phyloP scores from a whole-genome alignment of 2,888 invertebrate species.

The Artemia sp. region DNA sequence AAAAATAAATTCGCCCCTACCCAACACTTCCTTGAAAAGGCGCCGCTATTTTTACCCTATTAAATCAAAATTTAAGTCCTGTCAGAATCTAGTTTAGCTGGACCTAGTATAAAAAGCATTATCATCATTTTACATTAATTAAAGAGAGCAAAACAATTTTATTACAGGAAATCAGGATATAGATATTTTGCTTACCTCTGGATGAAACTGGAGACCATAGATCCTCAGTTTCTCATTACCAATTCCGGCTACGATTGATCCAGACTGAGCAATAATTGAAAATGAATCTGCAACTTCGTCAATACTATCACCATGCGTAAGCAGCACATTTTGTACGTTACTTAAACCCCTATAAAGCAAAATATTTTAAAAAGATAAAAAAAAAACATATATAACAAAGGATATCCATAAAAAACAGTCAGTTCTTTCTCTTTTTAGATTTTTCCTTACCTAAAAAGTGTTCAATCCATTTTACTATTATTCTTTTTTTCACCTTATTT shows the following conservation, averaged over 20 bases:
- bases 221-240: conserved; percentile 73
- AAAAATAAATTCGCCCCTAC: no score
- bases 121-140: no score
- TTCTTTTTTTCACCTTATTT: no score
- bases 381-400: conserved; percentile 9
- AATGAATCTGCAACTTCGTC: conserved; percentile 77
- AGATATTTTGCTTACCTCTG: conserved; percentile 47
- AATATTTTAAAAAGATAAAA: conserved; percentile 26
- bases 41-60: no score
- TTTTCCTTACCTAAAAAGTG: neutral
- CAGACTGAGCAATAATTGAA: conserved; percentile 59
- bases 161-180: neutral
- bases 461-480: no score
- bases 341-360: conserved; percentile 53
- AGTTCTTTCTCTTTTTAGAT: neutral
- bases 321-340: conserved; percentile 67
- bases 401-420: conserved; percentile 11
- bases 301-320: conserved; percentile 95
- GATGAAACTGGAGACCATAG: conserved; percentile 97
- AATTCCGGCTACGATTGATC: conserved; percentile 67
- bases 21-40: no score
- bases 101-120: no score
- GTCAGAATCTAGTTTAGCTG: no score
- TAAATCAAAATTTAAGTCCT: no score
- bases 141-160: no score